A percentile compares a stretch with the other conserved stretches of the same genome.
Conservation (phyloP, 1,140 invertebrate species). For the Muscidifurax raptorellus region DNA sequence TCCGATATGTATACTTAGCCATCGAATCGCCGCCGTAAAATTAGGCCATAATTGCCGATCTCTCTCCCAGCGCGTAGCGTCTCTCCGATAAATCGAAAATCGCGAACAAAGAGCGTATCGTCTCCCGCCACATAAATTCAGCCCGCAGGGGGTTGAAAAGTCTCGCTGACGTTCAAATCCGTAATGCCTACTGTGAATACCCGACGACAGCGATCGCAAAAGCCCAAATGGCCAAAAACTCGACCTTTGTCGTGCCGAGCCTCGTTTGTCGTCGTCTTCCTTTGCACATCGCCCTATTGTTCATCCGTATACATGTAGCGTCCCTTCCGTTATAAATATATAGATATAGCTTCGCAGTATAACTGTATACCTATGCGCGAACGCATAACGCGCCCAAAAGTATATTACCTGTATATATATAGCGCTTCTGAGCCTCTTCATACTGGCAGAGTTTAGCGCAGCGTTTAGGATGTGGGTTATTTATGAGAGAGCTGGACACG, state of each 20-base stretch:
- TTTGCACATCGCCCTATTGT: not conserved
- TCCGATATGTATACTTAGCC: too few species aligned
- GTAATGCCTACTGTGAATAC: not conserved
- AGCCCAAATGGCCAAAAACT: conserved; percentile 20
- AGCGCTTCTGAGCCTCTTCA: not conserved
- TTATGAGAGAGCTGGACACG: conserved; percentile 21
- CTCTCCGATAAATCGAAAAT: not conserved
- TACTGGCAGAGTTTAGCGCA: conserved; percentile 5
- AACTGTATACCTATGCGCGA: too few species aligned
- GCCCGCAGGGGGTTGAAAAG: not conserved
- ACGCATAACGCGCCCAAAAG: too few species aligned
- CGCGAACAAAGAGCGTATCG: not conserved
- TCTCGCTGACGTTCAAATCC: not conserved
- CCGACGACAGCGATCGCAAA: conserved; percentile 6
- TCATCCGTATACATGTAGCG: too few species aligned
- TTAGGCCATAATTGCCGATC: not conserved
- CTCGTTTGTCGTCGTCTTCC: conserved; percentile 36
- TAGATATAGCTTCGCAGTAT: too few species aligned
- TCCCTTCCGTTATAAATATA: not conserved
- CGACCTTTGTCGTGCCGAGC: not conserved
- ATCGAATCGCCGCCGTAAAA: not conserved
- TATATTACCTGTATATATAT: not conserved
- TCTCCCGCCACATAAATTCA: conserved; percentile 21
- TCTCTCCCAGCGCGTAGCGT: not conserved
- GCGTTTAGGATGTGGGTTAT: conserved; percentile 34